Evolutionary conservation across 2,797 vertebrate genomes (phyloP).

Genomic region (Phataginus tetradactyla): DNA sequence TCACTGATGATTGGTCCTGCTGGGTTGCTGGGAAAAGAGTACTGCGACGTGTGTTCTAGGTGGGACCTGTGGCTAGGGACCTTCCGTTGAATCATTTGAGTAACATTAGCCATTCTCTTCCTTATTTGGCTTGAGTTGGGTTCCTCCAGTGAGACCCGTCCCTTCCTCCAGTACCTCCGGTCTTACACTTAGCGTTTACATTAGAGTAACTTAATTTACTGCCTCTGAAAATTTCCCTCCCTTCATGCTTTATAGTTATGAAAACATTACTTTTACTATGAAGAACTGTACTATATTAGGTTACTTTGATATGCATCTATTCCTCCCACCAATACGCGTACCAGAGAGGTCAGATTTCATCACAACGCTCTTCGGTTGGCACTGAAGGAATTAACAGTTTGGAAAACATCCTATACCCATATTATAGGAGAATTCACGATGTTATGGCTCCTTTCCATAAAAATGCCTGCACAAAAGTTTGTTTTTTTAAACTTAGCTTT

Average conservation of each 20-base stretch:
- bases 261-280: conserved; percentile 9
- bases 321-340: neutral
- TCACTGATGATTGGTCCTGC: no score
- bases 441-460: neutral
- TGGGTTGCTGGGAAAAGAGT: no score
- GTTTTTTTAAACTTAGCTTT: neutral
- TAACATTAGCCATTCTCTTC: no score
- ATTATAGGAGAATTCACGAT: neutral
- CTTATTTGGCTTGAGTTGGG: no score
- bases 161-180: no score
- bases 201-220: conserved; percentile 34
- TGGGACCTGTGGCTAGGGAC: no score
- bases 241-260: neutral
- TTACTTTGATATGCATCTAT: conserved; percentile 11
- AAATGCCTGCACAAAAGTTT: neutral
- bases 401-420: neutral
- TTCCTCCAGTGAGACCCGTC: no score
- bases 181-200: neutral
- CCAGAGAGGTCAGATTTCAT: neutral
- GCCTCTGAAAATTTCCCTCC: neutral
- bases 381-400: neutral
- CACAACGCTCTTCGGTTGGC: neutral
- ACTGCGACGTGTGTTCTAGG: no score
- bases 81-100: no score
- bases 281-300: neutral